A percentile compares a stretch with the other conserved stretches of the same genome.
Conservation (phyloP, 1,140 invertebrate genomes). For the Oncopodura yosiiana region DNA sequence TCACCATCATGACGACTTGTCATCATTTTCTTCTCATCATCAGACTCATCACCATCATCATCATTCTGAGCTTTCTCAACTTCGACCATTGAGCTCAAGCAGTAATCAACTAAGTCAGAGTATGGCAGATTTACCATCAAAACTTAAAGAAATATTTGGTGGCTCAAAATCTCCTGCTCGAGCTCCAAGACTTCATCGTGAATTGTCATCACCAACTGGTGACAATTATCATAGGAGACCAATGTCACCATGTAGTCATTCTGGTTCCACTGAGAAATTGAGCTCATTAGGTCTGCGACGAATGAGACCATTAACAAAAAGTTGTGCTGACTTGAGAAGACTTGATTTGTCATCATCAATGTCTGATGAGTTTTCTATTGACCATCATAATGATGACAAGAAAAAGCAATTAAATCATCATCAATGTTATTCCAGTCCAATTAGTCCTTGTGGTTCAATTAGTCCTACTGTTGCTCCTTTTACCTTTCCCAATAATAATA, state of each 20-base stretch:
- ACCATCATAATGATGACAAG: not conserved
- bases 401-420: not conserved
- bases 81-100: too few species aligned
- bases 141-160: slow-evolving; percentile 25
- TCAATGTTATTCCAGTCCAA: too few species aligned
- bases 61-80: too few species aligned
- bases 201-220: not conserved
- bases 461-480: not conserved
- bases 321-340: slow-evolving; percentile 25
- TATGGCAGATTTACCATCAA: slow-evolving; percentile 27
- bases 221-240: not conserved
- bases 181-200: too few species aligned
- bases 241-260: too few species aligned
- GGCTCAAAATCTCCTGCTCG: not conserved
- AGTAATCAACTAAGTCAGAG: slow-evolving; percentile 14
- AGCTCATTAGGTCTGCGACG: not conserved
- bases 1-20: too few species aligned
- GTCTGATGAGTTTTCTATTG: not conserved
- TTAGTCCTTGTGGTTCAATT: too few species aligned
- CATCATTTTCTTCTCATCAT: too few species aligned
- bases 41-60: too few species aligned
- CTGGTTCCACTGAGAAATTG: not conserved
- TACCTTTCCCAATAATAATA: not conserved
- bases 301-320: slow-evolving; percentile 30
- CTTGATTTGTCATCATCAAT: slow-evolving; percentile 1